Base-by-base conservation (phyloP, 2,888 invertebrate genomes). In the Nomada hirtipes region DNA sequence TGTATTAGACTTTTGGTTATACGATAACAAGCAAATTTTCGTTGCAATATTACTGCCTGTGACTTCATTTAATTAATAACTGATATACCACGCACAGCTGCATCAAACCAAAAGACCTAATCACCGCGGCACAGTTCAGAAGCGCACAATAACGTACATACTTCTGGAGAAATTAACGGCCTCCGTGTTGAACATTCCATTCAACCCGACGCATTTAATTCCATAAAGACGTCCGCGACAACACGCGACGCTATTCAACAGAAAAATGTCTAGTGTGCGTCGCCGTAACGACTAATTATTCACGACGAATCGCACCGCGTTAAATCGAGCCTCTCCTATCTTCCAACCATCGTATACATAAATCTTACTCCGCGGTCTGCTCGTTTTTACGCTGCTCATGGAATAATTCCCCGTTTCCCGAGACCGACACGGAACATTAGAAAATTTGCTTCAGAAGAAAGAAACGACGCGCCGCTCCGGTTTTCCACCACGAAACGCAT, bases 401-500 rank as follows among this genome's bases (percentile, higher is more conserved):
- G 20, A 52, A 44, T 69, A 65, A 77, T 61, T 52, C 42, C 50
- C 7, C 10, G 23, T 64, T 60, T 52, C 23, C 52, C 61, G 68
- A 20, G 36, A 1, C 20, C 76, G 70, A 13, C 20, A 42, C 50
- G 36, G 59, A 36, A 53, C 44, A 36, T 26, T n/a, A 1, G 11
- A 47, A 36, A 75, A 68, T 26, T 59, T 18, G 4, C 15, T 13
- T 29, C 67, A 20, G n/a, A 15, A 59, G 2, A 44, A 60, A 59
- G 26, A 53, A 50, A 26, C 3, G 57, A 55, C 11, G n/a, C 13
- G 20, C 13, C 47, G 29, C 20, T 9, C 20, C 55, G n/a, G 47
- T n/a, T 36, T 36, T 78, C 61, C 10, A 52, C 44, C 52, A 60
- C 26, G 64, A 78, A 69, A 84, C 70, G 69, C 74, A 60, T 83